Evolutionary conservation across 2,797 vertebrate genomes (phyloP), one percentile per base, ranked within the genome.

Genomic region (Scleropages formosus): DNA sequence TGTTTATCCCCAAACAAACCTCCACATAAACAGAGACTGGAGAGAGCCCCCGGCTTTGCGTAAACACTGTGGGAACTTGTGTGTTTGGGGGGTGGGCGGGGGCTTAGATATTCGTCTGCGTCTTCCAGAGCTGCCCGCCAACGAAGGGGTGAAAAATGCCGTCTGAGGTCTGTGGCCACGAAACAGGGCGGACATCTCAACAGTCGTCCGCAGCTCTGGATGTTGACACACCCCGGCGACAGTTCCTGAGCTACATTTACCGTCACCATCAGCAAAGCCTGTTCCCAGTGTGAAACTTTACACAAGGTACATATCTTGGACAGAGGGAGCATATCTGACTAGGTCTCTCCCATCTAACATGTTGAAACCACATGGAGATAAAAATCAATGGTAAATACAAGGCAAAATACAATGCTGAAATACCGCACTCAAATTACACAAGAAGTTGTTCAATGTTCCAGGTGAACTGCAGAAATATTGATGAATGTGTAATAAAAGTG

Each of bases 1-100:
- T 66, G 74, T 66, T 77, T 75, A 67, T 65, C 62, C 62, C 47
- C 75, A 80, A 77, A 80, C 44, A 67, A 80, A 68, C 31, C 56
- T 63, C n/a, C 69, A 53, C 10, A 26, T 71, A 73, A 77, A 78
- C 56, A 81, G 58, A 72, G 65, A 62, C 46, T 56, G 74, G 63
- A 77, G 49, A 77, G 22, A 53, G 47, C 61, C 27, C 27, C 46
- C n/a, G 11, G 39, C 61, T 73, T 68, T 58, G 26, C 27, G 26
- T 72, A 76, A 79, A 75, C 78, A 66, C 79, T 44, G 66, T 22
- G 76, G 62, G 56, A 58, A 71, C 51, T 58, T 22, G 47, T 22
- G 27, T 9, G 22, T 8, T 65, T 47, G 47, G 20, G 4, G 68
- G 47, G 8, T 1, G 46, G 22, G 31, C 68, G 39, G 47, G 44